Evolutionary conservation across 2,888 invertebrate species (phyloP), one percentile per base, ranked within the genome.

Genomic region (Molanna angustata): DNA sequence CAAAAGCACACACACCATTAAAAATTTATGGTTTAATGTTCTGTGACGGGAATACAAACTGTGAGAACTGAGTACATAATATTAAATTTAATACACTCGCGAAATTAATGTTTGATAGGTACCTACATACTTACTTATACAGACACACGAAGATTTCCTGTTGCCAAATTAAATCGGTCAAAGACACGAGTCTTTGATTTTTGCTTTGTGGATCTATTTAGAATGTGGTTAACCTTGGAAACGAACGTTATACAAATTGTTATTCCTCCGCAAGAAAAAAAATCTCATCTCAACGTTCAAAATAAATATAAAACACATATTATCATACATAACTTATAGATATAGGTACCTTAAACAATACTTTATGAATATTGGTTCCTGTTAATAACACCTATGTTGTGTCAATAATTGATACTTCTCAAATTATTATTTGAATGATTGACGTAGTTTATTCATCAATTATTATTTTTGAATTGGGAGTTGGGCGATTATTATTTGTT

Each of bases 81-180:
- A n/a, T n/a, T n/a, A n/a, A n/a, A n/a, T n/a, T n/a, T n/a, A n/a
- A 27, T 27, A 27, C 27, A 27, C 27, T 27, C 11, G 27, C 27
- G 11, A 27, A 27, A 27, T 7, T 27, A 27, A 27, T 27, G 6
- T n/a, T n/a, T n/a, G n/a, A n/a, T n/a, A n/a, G n/a, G n/a, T n/a
- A n/a, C n/a, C n/a, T n/a, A 27, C 27, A 27, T 11, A 4, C 27
- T 7, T 27, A 27, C 27, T 7, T 4, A 11, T 27, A 27, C 27
- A 27, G 6, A n/a, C n/a, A n/a, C 21, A 22, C 20, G 35, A 11
- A 46, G 41, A 49, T 49, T 55, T 50, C 58, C 55, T 58, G 39
- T 53, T 58, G 55, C 55, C 55, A 35, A 58, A 58, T 58, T 55
- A 58, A 58, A 53, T 52, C 58, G 58, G 58, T 58, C 58, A 58